Base-by-base conservation (phyloP, 1,140 invertebrate genomes). In the Atta cephalotes region DNA sequence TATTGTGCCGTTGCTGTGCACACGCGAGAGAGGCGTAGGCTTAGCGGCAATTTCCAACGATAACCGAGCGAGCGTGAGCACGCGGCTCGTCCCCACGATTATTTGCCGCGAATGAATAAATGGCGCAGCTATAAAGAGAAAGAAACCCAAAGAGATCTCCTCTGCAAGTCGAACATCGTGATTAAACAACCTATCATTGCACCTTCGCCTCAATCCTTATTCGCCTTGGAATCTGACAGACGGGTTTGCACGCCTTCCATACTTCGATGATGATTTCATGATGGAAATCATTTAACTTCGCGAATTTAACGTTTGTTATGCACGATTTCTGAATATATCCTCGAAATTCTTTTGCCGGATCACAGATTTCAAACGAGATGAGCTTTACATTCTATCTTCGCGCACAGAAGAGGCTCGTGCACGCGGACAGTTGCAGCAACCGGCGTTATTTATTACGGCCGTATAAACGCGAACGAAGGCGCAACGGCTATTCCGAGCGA, bases 1-100 rank as follows among this genome's bases (percentile, higher is more conserved):
- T 92, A 93, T 94, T 92, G 92, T 84, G 74, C 39, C 63, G 88
- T 78, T 79, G 35, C 63, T 76, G 65, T 86, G 86, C 88, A 60
- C 89, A 90, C 90, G 90, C 87, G 87, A 86, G 72, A 77, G 58
- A 81, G 49, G 74, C 60, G 78, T 85, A 77, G 87, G 90, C 87
- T 82, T 84, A 80, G 78, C 77, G 56, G 71, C 88, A 91, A 90
- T 91, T 90, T 91, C 71, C 89, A 88, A 53, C 89, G 89, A 91
- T 91, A 91, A 91, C 71, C 25, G 25, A 25, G 72, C 68, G 82
- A 89, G 79, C 70, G 88, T 78, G 60, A 86, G 86, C 86, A 56
- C 60, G 66, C 79, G 16, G 89, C 88, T 87, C 65, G 71, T 89
- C 84, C 51, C 60, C 45, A 62, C 89, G 89, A 90, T 90, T 90